These are phyloP conservation scores for Timema cristinae DNA, from an alignment of 2,888 invertebrate genomes.

Conservation along the genomic window DNA sequence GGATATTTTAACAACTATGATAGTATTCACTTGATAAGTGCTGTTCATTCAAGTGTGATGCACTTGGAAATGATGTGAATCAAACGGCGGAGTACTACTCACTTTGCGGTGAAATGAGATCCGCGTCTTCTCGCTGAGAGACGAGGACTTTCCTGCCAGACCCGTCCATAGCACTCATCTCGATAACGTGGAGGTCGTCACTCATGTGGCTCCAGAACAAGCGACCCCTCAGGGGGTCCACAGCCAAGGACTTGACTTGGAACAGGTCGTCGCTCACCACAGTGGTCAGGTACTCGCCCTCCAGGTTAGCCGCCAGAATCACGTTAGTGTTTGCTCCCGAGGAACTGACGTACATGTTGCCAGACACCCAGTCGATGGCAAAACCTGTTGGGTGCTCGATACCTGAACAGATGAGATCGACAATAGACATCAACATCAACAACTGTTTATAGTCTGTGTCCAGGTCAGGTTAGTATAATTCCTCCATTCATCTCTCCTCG, in stretches of 20 bases:
- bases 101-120: slow-evolving; percentile 37
- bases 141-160: slow-evolving; percentile 41
- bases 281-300: slow-evolving; percentile 64
- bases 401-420: slow-evolving; percentile 37
- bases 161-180: slow-evolving; percentile 65
- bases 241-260: slow-evolving; percentile 60
- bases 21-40: too few species aligned
- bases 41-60: too few species aligned
- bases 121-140: slow-evolving; percentile 36
- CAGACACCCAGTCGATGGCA: slow-evolving; percentile 78
- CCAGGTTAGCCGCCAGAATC: slow-evolving; percentile 66
- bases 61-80: too few species aligned
- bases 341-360: slow-evolving; percentile 68
- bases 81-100: slow-evolving; percentile 10
- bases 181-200: slow-evolving; percentile 50
- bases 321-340: slow-evolving; percentile 48
- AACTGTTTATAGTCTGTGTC: too few species aligned
- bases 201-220: slow-evolving; percentile 55
- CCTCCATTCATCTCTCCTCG: too few species aligned
- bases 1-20: too few species aligned
- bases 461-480: too few species aligned
- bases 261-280: slow-evolving; percentile 38
- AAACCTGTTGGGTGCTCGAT: slow-evolving; percentile 62
- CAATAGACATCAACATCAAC: not conserved
- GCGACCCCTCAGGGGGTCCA: slow-evolving; percentile 60